Base-by-base conservation (phyloP, 2,888 invertebrate genomes). In the Microctonus hyperodae region DNA sequence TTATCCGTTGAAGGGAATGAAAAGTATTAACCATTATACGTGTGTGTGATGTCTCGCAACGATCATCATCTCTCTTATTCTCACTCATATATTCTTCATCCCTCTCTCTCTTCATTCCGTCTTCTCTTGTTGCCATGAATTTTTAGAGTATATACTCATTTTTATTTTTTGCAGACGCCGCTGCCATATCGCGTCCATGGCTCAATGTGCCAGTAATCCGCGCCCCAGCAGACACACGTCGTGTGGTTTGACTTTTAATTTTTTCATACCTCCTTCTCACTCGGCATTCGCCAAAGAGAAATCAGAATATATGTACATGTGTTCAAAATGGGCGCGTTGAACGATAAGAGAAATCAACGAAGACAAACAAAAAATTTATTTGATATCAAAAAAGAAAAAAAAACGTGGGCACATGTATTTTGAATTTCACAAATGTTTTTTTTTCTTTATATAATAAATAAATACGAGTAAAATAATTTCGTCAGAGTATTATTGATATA, bases 121-220 rank as follows among this genome's bases (percentile, higher is more conserved):
- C n/a, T n/a, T n/a, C 20, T 40, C 25, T 4, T 1, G 9, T n/a
- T 16, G 11, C 31, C 20, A 44, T 59, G 59, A 59, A 59, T 57
- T 59, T 59, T 59, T 59, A 48, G 48, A n/a, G n/a, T n/a, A 28
- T 20, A 44, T 25, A 48, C 16, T 59, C 48, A 59, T 59, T 44
- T 58, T 40, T 58, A 58, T 58, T 58, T 58, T 58, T 58, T 37
- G 22, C 58, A 58, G 37, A 58, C 58, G 23, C 20, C 23, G 23
- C 20, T n/a, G 23, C 37, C 44, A 44, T 20, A 22, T 40, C 11
- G 22, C 23, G 37, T 37, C 58, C 58, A 37, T 37, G 58, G 40
- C 20, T 57, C 11, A 37, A 13, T 37, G 58, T 37, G 58, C 9
- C 20, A 25, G 22, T 37, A 58, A 37, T 56, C 35, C 35, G 33